Evolutionary conservation across 1,140 invertebrate genomes (phyloP).

Genomic region (Condylostylus longicornis): DNA sequence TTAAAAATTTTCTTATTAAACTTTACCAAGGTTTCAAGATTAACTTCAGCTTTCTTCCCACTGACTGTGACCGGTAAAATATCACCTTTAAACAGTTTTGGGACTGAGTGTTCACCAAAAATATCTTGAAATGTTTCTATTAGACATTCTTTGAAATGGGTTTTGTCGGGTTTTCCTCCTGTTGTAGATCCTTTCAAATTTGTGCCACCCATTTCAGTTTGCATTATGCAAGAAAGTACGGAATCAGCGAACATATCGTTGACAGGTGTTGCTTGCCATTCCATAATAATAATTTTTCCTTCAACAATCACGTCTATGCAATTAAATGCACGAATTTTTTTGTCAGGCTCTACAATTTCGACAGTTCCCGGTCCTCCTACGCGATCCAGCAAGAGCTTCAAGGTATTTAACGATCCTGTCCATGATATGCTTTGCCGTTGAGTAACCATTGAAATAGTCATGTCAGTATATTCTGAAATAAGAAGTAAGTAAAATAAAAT

Average conservation of each 20-base stretch:
- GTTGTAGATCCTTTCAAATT: conserved; percentile 42
- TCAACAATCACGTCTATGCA: conserved; percentile 73
- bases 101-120: conserved; percentile 89
- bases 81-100: conserved; percentile 86
- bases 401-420: conserved; percentile 54
- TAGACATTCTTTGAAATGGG: conserved; percentile 85
- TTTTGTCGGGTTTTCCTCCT: conserved; percentile 56
- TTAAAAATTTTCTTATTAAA: conserved; percentile 5
- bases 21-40: conserved; percentile 62
- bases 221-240: conserved; percentile 66
- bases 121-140: conserved; percentile 87
- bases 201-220: conserved; percentile 53
- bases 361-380: conserved; percentile 61
- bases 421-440: conserved; percentile 84
- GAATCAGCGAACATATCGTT: conserved; percentile 98
- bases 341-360: conserved; percentile 52
- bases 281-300: conserved; percentile 66
- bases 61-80: conserved; percentile 73
- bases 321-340: conserved; percentile 58
- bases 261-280: conserved; percentile 88
- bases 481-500: conserved; percentile 8
- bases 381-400: conserved; percentile 72
- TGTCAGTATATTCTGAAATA: conserved; percentile 77
- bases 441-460: conserved; percentile 81
- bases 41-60: conserved; percentile 71